Evolutionary conservation across 2,113 vertebrate species (phyloP).

Genomic region (Nasalis larvatus): DNA sequence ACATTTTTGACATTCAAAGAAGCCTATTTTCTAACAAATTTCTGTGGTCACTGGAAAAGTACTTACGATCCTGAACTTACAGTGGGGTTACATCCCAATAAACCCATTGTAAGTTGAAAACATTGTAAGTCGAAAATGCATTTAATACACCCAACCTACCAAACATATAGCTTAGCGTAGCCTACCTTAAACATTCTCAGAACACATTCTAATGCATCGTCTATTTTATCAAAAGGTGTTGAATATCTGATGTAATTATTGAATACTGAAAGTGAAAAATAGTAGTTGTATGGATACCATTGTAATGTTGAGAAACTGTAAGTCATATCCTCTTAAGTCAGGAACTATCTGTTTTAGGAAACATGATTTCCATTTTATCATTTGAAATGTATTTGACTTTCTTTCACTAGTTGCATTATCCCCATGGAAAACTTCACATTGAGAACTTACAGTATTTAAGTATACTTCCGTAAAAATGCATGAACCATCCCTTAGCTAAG

Average conservation of each 20-base stretch:
- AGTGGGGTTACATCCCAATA: neutral
- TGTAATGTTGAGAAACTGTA: neutral
- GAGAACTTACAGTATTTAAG: neutral
- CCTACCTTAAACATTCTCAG: neutral
- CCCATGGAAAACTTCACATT: neutral
- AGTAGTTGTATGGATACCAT: neutral
- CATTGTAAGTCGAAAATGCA: neutral
- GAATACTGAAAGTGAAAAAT: neutral
- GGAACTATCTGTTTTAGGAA: neutral
- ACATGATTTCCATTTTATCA: neutral
- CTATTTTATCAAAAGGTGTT: neutral
- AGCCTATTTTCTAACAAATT: neutral
- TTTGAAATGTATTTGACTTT: neutral
- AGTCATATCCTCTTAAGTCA: neutral
- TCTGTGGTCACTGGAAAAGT: neutral
- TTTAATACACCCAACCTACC: neutral
- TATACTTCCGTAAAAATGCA: neutral
- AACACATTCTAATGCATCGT: neutral
- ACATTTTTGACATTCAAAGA: conserved; percentile 20
- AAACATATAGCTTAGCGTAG: neutral
- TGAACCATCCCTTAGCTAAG: neutral
- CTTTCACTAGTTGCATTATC: neutral
- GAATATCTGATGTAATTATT: neutral
- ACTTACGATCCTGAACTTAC: neutral
- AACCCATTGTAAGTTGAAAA: neutral